Conservation (phyloP, 2,888 invertebrate species). For the Trachelus tabidus region DNA sequence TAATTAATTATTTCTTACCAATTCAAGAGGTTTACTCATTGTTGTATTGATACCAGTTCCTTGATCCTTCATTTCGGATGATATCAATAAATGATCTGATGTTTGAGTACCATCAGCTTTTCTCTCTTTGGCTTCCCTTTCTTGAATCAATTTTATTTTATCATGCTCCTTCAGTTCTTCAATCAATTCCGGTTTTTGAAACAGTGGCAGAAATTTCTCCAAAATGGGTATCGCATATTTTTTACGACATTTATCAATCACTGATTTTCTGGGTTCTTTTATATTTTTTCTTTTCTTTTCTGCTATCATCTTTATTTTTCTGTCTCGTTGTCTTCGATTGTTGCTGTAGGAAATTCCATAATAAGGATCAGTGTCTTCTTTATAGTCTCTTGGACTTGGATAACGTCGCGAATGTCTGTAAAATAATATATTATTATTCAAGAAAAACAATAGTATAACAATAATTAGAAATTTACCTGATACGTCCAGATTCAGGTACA, state of each 20-base stretch:
- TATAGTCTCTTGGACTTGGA: neutral
- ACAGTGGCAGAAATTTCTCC: constrained; percentile 40
- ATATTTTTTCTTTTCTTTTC: neutral
- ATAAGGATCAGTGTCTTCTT: neutral
- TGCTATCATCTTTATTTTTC: neutral
- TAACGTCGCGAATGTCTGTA: neutral
- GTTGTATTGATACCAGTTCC: neutral
- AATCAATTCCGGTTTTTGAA: constrained; percentile 39
- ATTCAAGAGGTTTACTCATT: neutral
- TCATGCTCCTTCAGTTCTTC: constrained; percentile 46
- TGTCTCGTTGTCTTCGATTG: neutral
- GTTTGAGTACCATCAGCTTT: neutral
- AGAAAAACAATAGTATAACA: neutral
- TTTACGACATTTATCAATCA: neutral
- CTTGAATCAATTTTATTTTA: constrained; percentile 36
- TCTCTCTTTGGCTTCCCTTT: constrained; percentile 30
- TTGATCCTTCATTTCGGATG: neutral
- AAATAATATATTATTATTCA: neutral
- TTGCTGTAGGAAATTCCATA: neutral
- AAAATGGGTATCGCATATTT: constrained; percentile 33
- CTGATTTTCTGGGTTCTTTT: constrained; percentile 3
- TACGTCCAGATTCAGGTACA: neutral
- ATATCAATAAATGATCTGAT: neutral
- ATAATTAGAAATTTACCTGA: neutral
- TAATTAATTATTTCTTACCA: neutral